Conservation (phyloP, 2,797 vertebrate species). For the Lycodopsis pacificus region DNA sequence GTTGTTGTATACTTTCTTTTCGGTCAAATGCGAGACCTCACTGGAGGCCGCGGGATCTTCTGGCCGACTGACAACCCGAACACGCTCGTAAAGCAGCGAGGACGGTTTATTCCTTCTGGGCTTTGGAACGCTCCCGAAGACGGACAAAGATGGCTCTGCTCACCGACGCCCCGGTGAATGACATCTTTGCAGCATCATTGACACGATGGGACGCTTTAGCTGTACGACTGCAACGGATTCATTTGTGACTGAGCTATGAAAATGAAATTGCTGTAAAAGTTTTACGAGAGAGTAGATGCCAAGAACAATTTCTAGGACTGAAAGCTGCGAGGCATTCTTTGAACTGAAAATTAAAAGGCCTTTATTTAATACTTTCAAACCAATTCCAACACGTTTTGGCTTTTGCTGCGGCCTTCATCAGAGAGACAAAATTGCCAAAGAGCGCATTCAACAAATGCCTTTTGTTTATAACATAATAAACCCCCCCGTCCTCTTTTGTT, state of each 20-base stretch:
- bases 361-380: conserved; percentile 27
- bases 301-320: conserved; percentile 31
- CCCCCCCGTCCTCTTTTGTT: conserved; percentile 11
- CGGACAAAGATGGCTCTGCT: conserved; percentile 49
- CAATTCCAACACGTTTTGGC: conserved; percentile 24
- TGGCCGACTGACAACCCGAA: conserved; percentile 78
- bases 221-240: conserved; percentile 19
- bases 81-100: conserved; percentile 65
- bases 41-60: conserved; percentile 46
- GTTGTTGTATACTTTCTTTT: conserved; percentile 33
- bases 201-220: conserved; percentile 11
- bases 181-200: conserved; percentile 42
- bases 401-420: conserved; percentile 20
- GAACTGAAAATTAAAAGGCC: conserved; percentile 30
- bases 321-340: conserved; percentile 15
- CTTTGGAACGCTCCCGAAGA: conserved; percentile 61
- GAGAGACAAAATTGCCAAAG: conserved; percentile 28
- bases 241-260: conserved; percentile 25
- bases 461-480: conserved; percentile 25
- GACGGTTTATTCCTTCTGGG: conserved; percentile 71
- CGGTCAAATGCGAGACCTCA: conserved; percentile 58
- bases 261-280: conserved; percentile 1
- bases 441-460: conserved; percentile 34
- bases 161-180: conserved; percentile 28
- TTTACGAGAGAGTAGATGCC: conserved; percentile 34